phyloP scores from a whole-genome alignment of 2,888 invertebrate genomes.

The Meteorus colon region DNA sequence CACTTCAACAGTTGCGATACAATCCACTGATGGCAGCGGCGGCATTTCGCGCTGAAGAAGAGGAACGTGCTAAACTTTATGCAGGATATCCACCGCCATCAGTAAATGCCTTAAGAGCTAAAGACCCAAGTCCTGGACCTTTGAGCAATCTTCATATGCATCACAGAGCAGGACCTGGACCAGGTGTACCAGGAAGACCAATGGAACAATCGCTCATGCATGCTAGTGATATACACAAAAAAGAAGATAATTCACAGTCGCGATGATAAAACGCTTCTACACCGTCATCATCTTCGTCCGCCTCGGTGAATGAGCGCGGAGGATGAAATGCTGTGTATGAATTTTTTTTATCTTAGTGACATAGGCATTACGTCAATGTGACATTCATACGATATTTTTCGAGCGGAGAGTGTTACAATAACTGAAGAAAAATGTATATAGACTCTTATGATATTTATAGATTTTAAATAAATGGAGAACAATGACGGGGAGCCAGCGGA shows the following conservation, averaged over 20 bases:
- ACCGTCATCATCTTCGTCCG: constrained; percentile 49
- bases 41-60: constrained; percentile 81
- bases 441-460: constrained; percentile 69
- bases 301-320: constrained; percentile 39
- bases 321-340: constrained; percentile 42
- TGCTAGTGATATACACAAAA: constrained; percentile 74
- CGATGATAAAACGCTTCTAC: constrained; percentile 73
- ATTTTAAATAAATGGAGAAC: constrained; percentile 55
- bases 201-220: constrained; percentile 66
- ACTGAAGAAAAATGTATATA: constrained; percentile 68
- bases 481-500: constrained; percentile 41
- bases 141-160: constrained; percentile 76
- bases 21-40: constrained; percentile 88
- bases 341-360: constrained; percentile 55
- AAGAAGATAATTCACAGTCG: constrained; percentile 76
- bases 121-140: constrained; percentile 75
- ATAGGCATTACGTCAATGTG: constrained; percentile 55
- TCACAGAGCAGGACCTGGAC: constrained; percentile 75
- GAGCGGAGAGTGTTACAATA: constrained; percentile 51
- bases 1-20: constrained; percentile 80
- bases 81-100: constrained; percentile 72
- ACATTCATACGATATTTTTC: constrained; percentile 55
- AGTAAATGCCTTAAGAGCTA: constrained; percentile 74
- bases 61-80: constrained; percentile 84
- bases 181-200: constrained; percentile 70